Percentiles rank a stretch among this genome's conserved stretches.
Conservation (phyloP, 1,140 invertebrate species). For the Scaptomyza graminum region DNA sequence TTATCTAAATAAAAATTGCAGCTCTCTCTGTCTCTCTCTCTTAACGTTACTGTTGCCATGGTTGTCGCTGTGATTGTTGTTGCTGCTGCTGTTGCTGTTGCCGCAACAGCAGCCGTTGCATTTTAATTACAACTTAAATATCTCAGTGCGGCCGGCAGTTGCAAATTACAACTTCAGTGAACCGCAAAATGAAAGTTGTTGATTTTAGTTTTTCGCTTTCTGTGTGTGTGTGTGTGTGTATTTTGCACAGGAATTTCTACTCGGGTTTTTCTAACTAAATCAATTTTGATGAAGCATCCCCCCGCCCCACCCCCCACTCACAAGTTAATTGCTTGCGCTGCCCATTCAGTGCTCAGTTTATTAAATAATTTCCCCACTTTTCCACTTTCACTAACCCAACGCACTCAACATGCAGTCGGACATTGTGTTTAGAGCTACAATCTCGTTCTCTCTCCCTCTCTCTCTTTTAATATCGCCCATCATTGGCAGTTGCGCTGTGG, state of each 20-base stretch:
- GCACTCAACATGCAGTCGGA: not conserved
- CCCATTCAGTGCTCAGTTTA: constrained; percentile 37
- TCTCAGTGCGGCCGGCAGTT: constrained; percentile 62
- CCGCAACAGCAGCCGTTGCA: constrained; percentile 54
- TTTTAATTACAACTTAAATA: constrained; percentile 82
- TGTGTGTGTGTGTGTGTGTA: constrained; percentile 7
- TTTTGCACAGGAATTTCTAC: constrained; percentile 34
- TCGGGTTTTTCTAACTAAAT: constrained; percentile 42
- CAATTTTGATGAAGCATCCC: constrained; percentile 52
- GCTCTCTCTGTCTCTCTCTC: constrained; percentile 3
- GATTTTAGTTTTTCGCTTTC: constrained; percentile 51
- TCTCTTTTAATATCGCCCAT: not conserved
- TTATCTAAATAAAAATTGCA: constrained; percentile 78
- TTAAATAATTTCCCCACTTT: constrained; percentile 43
- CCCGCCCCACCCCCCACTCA: no score
- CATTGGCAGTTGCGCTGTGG: constrained; percentile 4
- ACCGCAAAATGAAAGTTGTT: constrained; percentile 78
- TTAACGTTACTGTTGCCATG: not conserved
- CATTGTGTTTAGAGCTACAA: constrained; percentile 13
- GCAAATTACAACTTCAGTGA: constrained; percentile 76
- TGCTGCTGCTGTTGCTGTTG: constrained; percentile 3
- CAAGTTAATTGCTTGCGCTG: constrained; percentile 57
- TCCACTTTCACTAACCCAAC: constrained; percentile 41
- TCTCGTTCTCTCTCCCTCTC: not conserved
- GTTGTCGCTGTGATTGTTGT: constrained; percentile 6